These are phyloP conservation scores for Drosophila pseudoobscura DNA, from an alignment of 1,140 invertebrate genomes.

Conservation along the genomic window DNA sequence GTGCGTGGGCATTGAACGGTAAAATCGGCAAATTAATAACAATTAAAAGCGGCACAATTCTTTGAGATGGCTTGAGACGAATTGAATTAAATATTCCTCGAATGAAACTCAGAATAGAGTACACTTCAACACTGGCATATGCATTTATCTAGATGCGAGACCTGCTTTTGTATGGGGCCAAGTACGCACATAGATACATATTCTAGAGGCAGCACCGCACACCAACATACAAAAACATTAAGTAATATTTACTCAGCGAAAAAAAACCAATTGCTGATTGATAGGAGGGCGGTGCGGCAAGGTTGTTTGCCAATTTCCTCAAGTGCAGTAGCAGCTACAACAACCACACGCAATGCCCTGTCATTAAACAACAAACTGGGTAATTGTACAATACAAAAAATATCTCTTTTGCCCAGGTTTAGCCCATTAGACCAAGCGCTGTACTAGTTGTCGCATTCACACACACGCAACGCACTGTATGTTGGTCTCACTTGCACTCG, in stretches of 20 bases:
- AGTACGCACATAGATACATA: slow-evolving; percentile 70
- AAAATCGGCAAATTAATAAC: slow-evolving; percentile 72
- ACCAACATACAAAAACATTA: slow-evolving; percentile 71
- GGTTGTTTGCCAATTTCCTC: slow-evolving; percentile 26
- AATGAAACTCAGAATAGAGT: slow-evolving; percentile 26
- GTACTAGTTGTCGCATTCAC: slow-evolving; percentile 53
- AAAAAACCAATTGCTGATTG: slow-evolving; percentile 13
- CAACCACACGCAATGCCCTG: slow-evolving; percentile 48
- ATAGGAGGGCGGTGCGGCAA: background rate
- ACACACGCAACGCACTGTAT: slow-evolving; percentile 34
- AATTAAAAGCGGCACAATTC: slow-evolving; percentile 61
- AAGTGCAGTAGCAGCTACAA: slow-evolving; percentile 27
- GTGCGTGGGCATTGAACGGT: slow-evolving; percentile 31
- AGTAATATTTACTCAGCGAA: slow-evolving; percentile 73
- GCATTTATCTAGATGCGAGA: slow-evolving; percentile 47
- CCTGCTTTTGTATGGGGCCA: slow-evolving; percentile 8
- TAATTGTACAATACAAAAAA: slow-evolving; percentile 48
- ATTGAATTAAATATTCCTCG: slow-evolving; percentile 68
- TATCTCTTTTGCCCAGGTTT: slow-evolving; percentile 60
- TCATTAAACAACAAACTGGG: slow-evolving; percentile 60
- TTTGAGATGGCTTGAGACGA: slow-evolving; percentile 45
- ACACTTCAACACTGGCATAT: slow-evolving; percentile 38
- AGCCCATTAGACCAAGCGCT: slow-evolving; percentile 36
- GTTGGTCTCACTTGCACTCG: slow-evolving; percentile 26
- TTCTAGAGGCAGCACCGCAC: slow-evolving; percentile 55